phyloP scores from a whole-genome alignment of 2,113 vertebrate genomes.

The Dermatemys mawii region DNA sequence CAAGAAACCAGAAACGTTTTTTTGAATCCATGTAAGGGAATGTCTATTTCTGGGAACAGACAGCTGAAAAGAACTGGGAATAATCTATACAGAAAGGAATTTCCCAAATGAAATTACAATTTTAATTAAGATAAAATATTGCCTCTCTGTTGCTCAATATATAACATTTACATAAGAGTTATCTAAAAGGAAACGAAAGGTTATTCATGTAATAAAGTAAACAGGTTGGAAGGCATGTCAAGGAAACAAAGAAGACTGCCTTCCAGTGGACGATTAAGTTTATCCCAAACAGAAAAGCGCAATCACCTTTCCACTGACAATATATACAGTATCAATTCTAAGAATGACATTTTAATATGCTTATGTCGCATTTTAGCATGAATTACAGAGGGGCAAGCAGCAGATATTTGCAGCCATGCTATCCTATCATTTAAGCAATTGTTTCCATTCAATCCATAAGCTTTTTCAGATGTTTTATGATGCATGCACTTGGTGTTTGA shows the following conservation, averaged over 20 bases:
- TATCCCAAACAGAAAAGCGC: background rate
- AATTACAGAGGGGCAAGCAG: conserved; percentile 14
- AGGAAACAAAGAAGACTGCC: conserved; percentile 49
- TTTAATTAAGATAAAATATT: background rate
- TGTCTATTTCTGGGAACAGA: background rate
- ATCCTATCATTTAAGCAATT: background rate
- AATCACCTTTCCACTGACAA: background rate
- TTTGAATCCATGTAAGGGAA: background rate
- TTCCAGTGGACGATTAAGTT: conserved; percentile 26
- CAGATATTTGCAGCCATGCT: background rate
- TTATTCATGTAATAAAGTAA: background rate
- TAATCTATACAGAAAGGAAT: background rate
- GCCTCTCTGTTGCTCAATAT: background rate
- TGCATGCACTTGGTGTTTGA: background rate
- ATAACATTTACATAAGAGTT: background rate
- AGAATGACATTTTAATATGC: conserved; percentile 21
- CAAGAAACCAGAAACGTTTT: background rate
- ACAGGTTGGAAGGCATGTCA: background rate
- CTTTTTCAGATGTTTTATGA: background rate
- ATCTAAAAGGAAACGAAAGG: background rate
- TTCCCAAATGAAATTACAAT: background rate
- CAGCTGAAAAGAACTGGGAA: background rate
- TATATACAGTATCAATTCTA: background rate
- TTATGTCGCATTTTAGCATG: background rate
- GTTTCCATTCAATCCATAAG: background rate